Conservation (phyloP, 2,888 invertebrate species). For the Lycocerus yunnanus region DNA sequence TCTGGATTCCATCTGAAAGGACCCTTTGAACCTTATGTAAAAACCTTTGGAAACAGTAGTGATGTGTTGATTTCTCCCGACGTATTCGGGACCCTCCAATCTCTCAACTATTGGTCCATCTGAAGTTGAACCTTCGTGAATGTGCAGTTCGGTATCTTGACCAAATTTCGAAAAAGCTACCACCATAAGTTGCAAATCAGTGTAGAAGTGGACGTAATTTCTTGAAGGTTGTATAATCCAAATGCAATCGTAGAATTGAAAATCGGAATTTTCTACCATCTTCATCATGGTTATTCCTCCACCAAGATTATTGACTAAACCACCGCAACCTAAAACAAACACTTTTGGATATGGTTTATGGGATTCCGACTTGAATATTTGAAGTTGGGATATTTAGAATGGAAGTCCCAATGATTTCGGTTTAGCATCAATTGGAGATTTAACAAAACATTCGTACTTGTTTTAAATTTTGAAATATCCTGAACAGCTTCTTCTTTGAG, state of each 20-base stretch:
- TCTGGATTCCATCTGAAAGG: slow-evolving; percentile 65
- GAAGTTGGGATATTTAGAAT: too few species aligned
- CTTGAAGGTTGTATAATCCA: slow-evolving; percentile 72
- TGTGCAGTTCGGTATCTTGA: slow-evolving; percentile 63
- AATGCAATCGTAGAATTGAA: slow-evolving; percentile 69
- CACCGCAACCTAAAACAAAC: slow-evolving; percentile 66
- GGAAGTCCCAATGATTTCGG: too few species aligned
- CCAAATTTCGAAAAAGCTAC: slow-evolving; percentile 48
- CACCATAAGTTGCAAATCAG: slow-evolving; percentile 67
- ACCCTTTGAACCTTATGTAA: slow-evolving; percentile 70
- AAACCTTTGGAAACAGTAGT: slow-evolving; percentile 68
- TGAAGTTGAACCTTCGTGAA: slow-evolving; percentile 72
- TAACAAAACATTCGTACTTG: not conserved
- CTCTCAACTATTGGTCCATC: slow-evolving; percentile 64
- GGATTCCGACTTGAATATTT: not conserved
- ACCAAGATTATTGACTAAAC: slow-evolving; percentile 70
- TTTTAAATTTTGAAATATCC: not conserved
- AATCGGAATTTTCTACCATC: slow-evolving; percentile 63
- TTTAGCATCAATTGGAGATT: too few species aligned
- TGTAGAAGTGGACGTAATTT: slow-evolving; percentile 67
- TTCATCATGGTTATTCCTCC: slow-evolving; percentile 78
- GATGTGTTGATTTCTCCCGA: slow-evolving; percentile 61
- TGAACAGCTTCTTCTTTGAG: slow-evolving; percentile 34
- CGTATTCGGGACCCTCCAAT: slow-evolving; percentile 57
- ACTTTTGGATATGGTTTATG: not conserved